Conservation (phyloP, 2,797 vertebrate species). For the Hypotaenidia philippensis region DNA sequence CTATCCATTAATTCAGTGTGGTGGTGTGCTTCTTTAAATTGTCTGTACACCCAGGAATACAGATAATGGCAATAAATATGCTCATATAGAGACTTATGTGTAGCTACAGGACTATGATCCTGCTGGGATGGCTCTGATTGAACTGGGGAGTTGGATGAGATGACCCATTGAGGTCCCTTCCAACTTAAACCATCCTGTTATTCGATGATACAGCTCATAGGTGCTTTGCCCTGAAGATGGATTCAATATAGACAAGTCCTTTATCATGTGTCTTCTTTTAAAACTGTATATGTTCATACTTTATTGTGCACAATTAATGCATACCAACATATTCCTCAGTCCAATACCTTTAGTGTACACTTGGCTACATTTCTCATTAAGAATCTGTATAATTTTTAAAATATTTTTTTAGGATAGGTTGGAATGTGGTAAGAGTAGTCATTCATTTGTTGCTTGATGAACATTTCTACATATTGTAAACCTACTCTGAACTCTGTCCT, state of each 20-base stretch:
- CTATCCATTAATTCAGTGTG: background rate
- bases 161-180: background rate
- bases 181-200: background rate
- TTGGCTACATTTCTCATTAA: background rate
- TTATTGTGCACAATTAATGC: background rate
- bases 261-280: background rate
- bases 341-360: background rate
- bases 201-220: background rate
- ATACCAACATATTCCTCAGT: background rate
- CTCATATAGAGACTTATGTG: background rate
- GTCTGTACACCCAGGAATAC: background rate
- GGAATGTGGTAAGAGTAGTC: background rate
- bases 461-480: slow-evolving; percentile 35
- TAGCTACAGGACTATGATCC: background rate
- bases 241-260: background rate
- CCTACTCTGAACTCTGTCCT: slow-evolving; percentile 32
- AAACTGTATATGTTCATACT: background rate
- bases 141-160: rapidly evolving
- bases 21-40: background rate
- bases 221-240: background rate
- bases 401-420: background rate
- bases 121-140: background rate
- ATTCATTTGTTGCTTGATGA: slow-evolving; percentile 38
- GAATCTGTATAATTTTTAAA: background rate
- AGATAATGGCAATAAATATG: background rate